A percentile compares a stretch with the other conserved stretches of the same genome.
Evolutionary conservation across 1,140 invertebrate genomes (phyloP).

Genomic region (Zaprionus capensis): DNA sequence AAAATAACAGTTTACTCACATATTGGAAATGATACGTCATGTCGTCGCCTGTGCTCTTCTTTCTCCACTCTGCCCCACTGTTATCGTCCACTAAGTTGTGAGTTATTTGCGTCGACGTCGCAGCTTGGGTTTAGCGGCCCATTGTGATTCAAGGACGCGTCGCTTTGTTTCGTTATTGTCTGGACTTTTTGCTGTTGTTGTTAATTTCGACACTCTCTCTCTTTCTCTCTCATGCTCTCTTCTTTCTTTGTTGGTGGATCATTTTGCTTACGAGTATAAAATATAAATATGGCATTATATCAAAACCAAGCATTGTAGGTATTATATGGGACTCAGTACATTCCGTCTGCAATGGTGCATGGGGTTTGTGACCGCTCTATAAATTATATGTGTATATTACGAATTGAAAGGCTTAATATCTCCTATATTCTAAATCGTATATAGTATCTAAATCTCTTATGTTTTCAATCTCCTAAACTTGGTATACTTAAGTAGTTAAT

Average conservation of each 20-base stretch:
- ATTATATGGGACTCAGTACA: slow-evolving; percentile 19
- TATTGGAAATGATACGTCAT: slow-evolving; percentile 6
- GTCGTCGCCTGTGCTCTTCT: slow-evolving; percentile 1
- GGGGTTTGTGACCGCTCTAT: not conserved
- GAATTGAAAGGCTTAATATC: too few relatives aligned
- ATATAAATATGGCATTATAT: slow-evolving; percentile 69
- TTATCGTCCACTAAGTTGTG: slow-evolving; percentile 42
- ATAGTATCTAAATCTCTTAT: too few relatives aligned
- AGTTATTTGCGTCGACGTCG: slow-evolving; percentile 66
- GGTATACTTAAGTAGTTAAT: too few relatives aligned
- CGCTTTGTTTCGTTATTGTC: slow-evolving; percentile 78
- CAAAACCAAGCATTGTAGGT: slow-evolving; percentile 61
- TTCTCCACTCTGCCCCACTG: not conserved
- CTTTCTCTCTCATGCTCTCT: slow-evolving; percentile 11
- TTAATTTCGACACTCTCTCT: slow-evolving; percentile 21
- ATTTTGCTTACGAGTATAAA: slow-evolving; percentile 25
- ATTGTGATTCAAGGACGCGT: slow-evolving; percentile 71
- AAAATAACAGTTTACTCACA: slow-evolving; percentile 7
- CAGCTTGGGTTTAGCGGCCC: slow-evolving; percentile 72
- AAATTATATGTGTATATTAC: not conserved
- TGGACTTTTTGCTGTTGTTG: slow-evolving; percentile 51
- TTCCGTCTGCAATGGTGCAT: not conserved
- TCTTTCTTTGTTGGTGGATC: slow-evolving; percentile 2
- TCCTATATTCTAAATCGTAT: too few relatives aligned
- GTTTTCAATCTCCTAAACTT: too few relatives aligned